A percentile compares a stretch with the other conserved stretches of the same genome.
Conservation (phyloP, 2,797 vertebrate genomes). For the Siniperca undulata region DNA sequence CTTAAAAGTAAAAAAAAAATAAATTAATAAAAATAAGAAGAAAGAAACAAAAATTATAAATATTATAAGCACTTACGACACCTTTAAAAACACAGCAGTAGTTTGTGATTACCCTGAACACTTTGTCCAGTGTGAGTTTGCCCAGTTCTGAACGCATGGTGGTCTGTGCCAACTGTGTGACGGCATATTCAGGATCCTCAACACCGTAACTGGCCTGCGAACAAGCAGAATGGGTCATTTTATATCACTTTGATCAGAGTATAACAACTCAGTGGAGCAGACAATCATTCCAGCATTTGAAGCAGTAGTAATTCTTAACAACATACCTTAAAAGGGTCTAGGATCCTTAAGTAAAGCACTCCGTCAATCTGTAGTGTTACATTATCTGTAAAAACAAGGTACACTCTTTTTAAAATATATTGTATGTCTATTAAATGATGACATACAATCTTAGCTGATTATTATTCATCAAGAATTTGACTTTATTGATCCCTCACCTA, state of each 20-base stretch:
- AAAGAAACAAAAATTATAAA: background rate
- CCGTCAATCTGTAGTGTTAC: slow-evolving; percentile 97
- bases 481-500: slow-evolving; percentile 78
- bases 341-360: slow-evolving; percentile 95
- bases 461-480: background rate
- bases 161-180: slow-evolving; percentile 97
- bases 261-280: background rate
- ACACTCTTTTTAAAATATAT: background rate
- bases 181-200: slow-evolving; percentile 97
- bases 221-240: background rate
- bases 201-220: slow-evolving; percentile 97
- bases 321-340: slow-evolving; percentile 95
- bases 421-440: no score
- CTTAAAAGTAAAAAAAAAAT: slow-evolving; percentile 73
- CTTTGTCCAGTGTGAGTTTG: slow-evolving; percentile 97
- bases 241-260: background rate
- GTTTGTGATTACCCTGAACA: slow-evolving; percentile 90
- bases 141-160: slow-evolving; percentile 98
- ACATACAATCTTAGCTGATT: background rate
- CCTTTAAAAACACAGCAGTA: background rate
- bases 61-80: background rate
- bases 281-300: background rate
- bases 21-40: no score
- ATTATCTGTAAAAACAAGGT: slow-evolving; percentile 87
- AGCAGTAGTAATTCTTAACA: background rate